Evolutionary conservation across 1,140 invertebrate genomes (phyloP), one percentile per base, ranked within the genome.

Genomic region (Drosophila nasuta): DNA sequence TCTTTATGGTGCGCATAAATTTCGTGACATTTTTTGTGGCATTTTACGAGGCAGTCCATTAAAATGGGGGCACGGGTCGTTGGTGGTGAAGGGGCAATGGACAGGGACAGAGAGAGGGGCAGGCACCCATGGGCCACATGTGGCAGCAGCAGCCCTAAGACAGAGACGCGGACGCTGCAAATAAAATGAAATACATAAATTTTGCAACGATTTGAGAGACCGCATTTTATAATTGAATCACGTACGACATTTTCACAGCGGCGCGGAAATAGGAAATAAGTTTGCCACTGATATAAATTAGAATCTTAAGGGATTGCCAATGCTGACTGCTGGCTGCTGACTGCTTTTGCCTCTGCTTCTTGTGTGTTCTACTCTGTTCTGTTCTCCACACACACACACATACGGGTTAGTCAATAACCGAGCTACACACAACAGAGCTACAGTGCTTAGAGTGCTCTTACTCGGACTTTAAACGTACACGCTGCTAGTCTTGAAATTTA

Each of bases 161-260:
- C 43, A 64, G 38, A 30, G 65, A 64, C 48, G n/a, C 60, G 46
- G 13, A 66, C 62, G 76, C 20, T 52, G 72, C 56, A 89, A 91
- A 91, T 89, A 91, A 91, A 91, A 91, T 82, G 85, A 91, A 91
- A 91, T 83, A 91, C 89, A 91, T 91, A 91, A 91, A 91, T 91
- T 91, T 91, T 91, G 77, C 85, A 91, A 91, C 89, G 89, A 91
- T 91, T 91, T 91, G 85, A 91, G 86, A 82, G 89, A 91, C 89
- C 89, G 85, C 89, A 91, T 86, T 91, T 91, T 91, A 91, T 91
- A 91, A 91, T 91, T 91, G 89, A 91, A 91, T 91, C 89, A 91
- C 89, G 89, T 91, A 91, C 89, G 85, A 91, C 89, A 77, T 78
- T 91, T 83, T 85, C 75, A 71, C 60, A 76, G 73, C 62, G 68